phyloP scores from a whole-genome alignment of 92 coral and sea anemone genomes.

The Phymanthus crucifer region DNA sequence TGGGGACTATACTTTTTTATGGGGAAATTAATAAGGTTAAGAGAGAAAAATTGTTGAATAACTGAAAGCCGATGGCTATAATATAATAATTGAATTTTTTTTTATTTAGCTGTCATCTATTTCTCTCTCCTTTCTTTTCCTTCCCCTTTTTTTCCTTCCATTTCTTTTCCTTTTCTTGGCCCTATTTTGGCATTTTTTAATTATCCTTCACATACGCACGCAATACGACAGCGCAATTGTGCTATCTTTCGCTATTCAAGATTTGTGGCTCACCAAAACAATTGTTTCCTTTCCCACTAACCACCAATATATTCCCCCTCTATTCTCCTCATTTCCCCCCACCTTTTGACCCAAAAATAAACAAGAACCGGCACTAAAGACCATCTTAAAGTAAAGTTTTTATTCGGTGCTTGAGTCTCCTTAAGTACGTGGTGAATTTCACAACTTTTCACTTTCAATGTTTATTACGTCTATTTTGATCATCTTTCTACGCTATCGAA shows the following conservation, averaged over 20 bases:
- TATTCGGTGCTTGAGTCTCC: constrained; percentile 1
- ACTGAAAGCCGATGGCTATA: too few species aligned
- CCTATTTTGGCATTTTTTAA: neutral
- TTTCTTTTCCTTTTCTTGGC: neutral
- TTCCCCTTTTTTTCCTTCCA: neutral
- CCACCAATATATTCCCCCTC: neutral
- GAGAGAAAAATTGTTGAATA: too few species aligned
- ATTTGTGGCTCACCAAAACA: neutral
- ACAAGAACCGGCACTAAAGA: neutral
- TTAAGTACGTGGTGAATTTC: neutral
- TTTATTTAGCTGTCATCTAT: too few species aligned
- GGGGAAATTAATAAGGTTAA: too few species aligned
- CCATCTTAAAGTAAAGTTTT: neutral
- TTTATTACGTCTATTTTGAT: neutral
- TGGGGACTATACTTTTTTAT: too few species aligned
- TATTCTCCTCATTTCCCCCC: neutral
- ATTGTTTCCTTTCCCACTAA: neutral
- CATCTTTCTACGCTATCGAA: neutral
- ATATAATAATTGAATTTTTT: neutral
- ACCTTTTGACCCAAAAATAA: neutral
- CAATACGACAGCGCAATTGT: neutral
- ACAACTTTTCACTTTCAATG: neutral
- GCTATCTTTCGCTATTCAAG: neutral
- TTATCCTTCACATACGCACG: neutral
- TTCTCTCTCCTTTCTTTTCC: neutral